Evolutionary conservation across 1,140 invertebrate species (phyloP), one percentile per base, ranked within the genome.

Genomic region (Papilio polytes): DNA sequence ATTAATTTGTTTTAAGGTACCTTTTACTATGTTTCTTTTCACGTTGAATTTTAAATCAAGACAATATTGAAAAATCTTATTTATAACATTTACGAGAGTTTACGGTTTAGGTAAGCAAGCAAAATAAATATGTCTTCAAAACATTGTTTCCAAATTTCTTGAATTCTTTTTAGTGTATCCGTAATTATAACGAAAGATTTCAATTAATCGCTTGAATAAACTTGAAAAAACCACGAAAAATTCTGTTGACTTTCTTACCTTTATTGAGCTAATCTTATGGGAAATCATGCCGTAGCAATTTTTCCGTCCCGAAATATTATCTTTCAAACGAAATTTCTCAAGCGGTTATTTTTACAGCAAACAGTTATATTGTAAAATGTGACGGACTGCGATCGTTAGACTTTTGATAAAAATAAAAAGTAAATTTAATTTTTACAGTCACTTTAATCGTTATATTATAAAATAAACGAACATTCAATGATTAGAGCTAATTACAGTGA

Each of bases 241-340:
- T 70, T 36, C 63, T 70, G 22, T 70, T 66, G 63, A 66, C 22
- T 31, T 31, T 70, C 26, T 36, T 70, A 70, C 63, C 26, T 70
- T 70, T 70, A 70, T 70, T 70, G 26, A 31, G 63, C 63, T 70
- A 70, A 70, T 70, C 63, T 70, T 70, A 70, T 70, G 63, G 63
- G 63, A 70, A 70, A 70, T 70, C 63, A 70, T 36, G 26, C 63
- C 63, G 26, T 70, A 70, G 63, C 63, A 70, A 70, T 70, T 70
- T 70, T 70, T 70, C 63, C 26, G 63, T 31, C 63, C 63, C 26
- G 63, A 70, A 70, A 70, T 70, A 70, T 70, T 70, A 63, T 63
- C 12, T 70, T 70, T 18, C 22, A 63, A 63, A 26, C 20, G 59
- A 70, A 31, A 36, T 31, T 70, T 70, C 63, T 70, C 63, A 31